These are phyloP conservation scores for Aythya baeri DNA, from an alignment of 2,113 vertebrate species.

Conservation along the genomic window DNA sequence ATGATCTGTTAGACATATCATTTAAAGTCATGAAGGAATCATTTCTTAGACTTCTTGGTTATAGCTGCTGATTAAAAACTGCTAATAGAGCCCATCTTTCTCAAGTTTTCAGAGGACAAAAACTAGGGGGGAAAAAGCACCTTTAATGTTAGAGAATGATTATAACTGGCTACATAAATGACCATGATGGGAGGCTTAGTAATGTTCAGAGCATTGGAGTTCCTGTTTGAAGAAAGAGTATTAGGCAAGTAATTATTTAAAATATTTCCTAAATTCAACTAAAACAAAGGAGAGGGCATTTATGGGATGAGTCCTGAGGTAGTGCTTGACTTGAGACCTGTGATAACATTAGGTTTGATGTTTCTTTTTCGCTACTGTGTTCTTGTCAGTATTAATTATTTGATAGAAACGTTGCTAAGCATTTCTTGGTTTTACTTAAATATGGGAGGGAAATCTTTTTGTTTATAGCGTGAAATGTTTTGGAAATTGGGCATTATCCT, in stretches of 20 bases:
- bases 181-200: neutral
- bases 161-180: neutral
- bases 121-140: fast-evolving
- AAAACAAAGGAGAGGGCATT: neutral
- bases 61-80: neutral
- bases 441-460: neutral
- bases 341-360: neutral
- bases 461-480: neutral
- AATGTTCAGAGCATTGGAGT: neutral
- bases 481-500: neutral
- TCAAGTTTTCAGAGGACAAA: slow-evolving; percentile 1
- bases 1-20: neutral
- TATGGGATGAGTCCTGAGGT: neutral
- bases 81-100: neutral
- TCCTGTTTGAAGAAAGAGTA: neutral
- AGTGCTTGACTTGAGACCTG: neutral
- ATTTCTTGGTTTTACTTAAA: neutral
- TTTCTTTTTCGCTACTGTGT: neutral
- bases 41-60: neutral
- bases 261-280: neutral
- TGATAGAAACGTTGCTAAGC: neutral
- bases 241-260: neutral
- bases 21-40: neutral
- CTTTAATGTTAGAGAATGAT: neutral
- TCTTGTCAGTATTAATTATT: neutral